Evolutionary conservation across 2,888 invertebrate species (phyloP).

Genomic region (Melanostoma mellinum): DNA sequence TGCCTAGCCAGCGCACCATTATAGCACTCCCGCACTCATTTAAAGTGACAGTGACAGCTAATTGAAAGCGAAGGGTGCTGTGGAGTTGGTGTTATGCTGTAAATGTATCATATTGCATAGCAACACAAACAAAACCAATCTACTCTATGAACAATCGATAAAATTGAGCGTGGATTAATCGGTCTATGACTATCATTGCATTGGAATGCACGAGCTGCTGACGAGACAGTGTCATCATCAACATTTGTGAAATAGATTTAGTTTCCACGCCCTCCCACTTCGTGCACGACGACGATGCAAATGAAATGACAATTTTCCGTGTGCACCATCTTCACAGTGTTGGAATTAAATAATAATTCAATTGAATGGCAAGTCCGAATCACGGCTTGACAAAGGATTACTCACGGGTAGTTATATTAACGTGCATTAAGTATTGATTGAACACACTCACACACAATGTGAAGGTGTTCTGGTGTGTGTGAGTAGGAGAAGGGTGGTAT

Average conservation of each 20-base stretch:
- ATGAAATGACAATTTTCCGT: slow-evolving; percentile 47
- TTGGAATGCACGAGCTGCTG: slow-evolving; percentile 52
- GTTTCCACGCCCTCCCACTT: slow-evolving; percentile 47
- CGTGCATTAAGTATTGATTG: slow-evolving; percentile 36
- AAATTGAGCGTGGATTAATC: slow-evolving; percentile 51
- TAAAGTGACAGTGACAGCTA: slow-evolving; percentile 52
- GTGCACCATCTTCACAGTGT: slow-evolving; percentile 41
- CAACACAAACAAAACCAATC: slow-evolving; percentile 39
- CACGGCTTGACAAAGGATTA: slow-evolving; percentile 54
- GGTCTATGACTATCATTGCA: slow-evolving; percentile 60
- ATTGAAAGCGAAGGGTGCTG: slow-evolving; percentile 67
- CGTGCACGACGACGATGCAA: slow-evolving; percentile 18
- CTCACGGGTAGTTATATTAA: slow-evolving; percentile 28
- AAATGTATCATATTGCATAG: slow-evolving; percentile 52
- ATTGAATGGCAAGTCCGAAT: slow-evolving; percentile 51
- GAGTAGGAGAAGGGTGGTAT: background rate
- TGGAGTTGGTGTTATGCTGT: slow-evolving; percentile 32
- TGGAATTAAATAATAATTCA: slow-evolving; percentile 57
- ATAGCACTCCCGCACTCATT: slow-evolving; percentile 58
- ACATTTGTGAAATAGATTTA: slow-evolving; percentile 47
- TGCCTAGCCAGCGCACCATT: slow-evolving; percentile 14
- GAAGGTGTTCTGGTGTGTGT: background rate
- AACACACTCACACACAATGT: slow-evolving; percentile 20
- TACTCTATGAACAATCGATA: slow-evolving; percentile 40
- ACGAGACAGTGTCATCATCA: slow-evolving; percentile 47